Base-by-base conservation (phyloP, 2,888 invertebrate genomes). In the Hirtodrosophila duncani region DNA sequence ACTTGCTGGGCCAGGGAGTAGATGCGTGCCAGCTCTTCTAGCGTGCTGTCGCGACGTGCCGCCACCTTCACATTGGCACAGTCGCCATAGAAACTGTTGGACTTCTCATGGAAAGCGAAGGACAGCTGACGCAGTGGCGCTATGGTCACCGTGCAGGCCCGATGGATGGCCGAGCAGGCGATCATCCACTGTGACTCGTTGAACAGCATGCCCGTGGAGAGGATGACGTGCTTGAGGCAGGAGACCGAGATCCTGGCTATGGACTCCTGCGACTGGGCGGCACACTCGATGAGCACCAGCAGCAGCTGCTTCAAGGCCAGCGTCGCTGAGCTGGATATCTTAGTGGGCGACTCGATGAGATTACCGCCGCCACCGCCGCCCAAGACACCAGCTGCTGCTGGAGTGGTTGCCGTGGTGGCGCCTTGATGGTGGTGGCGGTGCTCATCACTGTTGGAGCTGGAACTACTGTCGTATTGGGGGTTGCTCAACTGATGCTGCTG, bases 61-160 rank as follows among this genome's bases (percentile, higher is more conserved):
- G 97, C 97, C 4, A 97, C 97, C 89, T 97, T 97, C 0, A 97
- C 96, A 51, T 95, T 95, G 6, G 94, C 94, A 64, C 93, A 88
- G 85, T 97, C 97, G 0, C 97, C 97, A 84, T 97, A 97, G 87
- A 97, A 98, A 83, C 96, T 97, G 77, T 96, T 94, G 0, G 97
- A 97, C 82, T 95, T 93, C 70, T 94, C 92, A 75, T 95, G 93
- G 85, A 97, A 98, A 23, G 96, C 96, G 78, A 94, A 91, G 48
- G 95, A 95, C 24, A 98, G 88, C 87, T 96, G 96, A 61, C 94
- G 92, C 43, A 98, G 86, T 21, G 96, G 95, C 63, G 94, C 93
- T 42, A 97, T 90, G 37, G 96, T 96, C n/a, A 94, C 91, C 20
- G 92, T 92, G 70, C 95, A 93, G 18, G 96, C 95, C 75, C 94